Evolutionary conservation across 2,797 vertebrate species (phyloP).

Genomic region (Lateolabrax maculatus): DNA sequence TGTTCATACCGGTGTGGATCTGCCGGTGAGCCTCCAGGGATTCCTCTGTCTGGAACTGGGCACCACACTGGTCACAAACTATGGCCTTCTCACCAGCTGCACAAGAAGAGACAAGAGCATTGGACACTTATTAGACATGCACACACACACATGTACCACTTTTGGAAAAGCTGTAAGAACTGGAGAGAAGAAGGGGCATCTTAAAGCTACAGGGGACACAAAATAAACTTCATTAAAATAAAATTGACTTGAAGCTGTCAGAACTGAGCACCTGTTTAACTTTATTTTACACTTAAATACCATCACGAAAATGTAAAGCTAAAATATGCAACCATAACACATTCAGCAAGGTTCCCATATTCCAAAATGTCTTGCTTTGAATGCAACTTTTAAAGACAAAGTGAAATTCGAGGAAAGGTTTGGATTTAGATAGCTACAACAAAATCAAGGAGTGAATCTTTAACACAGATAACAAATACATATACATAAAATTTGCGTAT

Average conservation of each 20-base stretch:
- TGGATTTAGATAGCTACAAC: neutral
- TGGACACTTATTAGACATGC: neutral
- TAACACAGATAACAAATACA: neutral
- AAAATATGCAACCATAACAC: neutral
- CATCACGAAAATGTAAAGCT: no score
- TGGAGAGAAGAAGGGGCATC: neutral
- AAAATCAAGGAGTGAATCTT: neutral
- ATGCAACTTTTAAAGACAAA: neutral
- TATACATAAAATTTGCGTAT: neutral
- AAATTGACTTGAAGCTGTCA: neutral
- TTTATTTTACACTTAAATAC: neutral
- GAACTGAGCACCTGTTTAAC: neutral
- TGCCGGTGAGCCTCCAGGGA: conserved; percentile 95
- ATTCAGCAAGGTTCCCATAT: neutral
- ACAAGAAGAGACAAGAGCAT: conserved; percentile 57
- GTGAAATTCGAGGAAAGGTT: neutral
- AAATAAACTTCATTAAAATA: neutral
- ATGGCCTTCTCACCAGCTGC: conserved; percentile 96
- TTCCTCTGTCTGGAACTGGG: conserved; percentile 97
- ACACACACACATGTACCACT: neutral
- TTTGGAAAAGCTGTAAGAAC: neutral
- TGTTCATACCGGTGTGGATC: conserved; percentile 93
- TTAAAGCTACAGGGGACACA: neutral
- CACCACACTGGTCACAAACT: conserved; percentile 97
- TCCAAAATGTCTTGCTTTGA: neutral